Conservation (phyloP, 2,113 vertebrate species). For the Leptocoma aspasia region DNA sequence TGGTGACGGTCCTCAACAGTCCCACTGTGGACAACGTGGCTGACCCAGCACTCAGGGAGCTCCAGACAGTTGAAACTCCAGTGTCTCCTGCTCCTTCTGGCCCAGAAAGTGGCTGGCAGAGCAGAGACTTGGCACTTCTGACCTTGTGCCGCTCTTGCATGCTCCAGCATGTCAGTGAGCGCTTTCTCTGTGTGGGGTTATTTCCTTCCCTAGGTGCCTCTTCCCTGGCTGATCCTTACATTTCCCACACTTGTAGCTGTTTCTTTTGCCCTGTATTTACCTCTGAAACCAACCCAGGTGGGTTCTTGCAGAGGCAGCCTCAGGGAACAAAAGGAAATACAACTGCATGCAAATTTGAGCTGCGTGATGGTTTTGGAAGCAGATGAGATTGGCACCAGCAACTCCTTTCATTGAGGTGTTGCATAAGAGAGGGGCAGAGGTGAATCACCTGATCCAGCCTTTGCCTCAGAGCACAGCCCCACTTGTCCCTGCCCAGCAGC, state of each 20-base stretch:
- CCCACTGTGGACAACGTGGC: background rate
- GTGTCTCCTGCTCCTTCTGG: background rate
- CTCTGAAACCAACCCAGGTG: background rate
- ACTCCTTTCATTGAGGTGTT: background rate
- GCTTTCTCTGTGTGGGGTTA: background rate
- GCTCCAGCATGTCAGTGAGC: background rate
- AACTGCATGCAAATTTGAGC: background rate
- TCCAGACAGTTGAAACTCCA: background rate
- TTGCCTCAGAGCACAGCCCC: background rate
- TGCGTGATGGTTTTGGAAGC: background rate
- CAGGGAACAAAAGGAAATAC: background rate
- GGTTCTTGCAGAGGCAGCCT: background rate
- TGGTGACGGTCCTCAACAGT: rapidly evolving
- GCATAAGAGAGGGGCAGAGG: background rate
- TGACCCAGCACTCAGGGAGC: background rate
- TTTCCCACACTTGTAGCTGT: background rate
- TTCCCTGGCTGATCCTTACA: background rate
- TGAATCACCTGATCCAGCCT: background rate
- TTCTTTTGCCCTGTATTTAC: background rate
- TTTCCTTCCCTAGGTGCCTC: background rate
- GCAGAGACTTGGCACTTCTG: background rate
- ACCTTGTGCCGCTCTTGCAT: background rate
- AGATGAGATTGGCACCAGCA: background rate
- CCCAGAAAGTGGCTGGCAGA: background rate
- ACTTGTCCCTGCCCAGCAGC: background rate